Base-by-base conservation (phyloP, 2,888 invertebrate species). In the Prosapia bicincta region DNA sequence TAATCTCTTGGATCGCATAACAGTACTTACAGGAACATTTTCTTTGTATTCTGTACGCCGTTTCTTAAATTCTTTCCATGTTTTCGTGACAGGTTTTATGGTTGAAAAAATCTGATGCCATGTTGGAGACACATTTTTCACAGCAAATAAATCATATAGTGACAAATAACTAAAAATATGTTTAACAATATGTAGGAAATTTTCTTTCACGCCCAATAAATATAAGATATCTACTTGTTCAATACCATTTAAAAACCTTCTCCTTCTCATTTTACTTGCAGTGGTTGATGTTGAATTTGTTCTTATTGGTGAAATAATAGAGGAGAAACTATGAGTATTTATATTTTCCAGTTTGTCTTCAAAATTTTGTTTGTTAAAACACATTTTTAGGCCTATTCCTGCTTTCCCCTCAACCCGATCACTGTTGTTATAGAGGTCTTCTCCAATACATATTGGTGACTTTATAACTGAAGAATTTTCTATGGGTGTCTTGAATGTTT, bases 71-170 rank as follows among this genome's bases (percentile, higher is more conserved):
- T 20, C 20, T 9, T 20, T 54, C 54, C n/a, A 54, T 54, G 2
- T 54, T 13, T n/a, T 20, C 20, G n/a, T 1, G 20, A 0, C 3
- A 5, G 54, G 20, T 20, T 5, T 3, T 13, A 54, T 54, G n/a
- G 78, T 82, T 24, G 77, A 75, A 74, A 85, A 83, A 15, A 85
- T 82, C 68, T 83, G 82, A 66, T 82, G 80, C 86, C 86, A 86
- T 5, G 82, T 81, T 74, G 83, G 83, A 0, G 85, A 86, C 0
- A 86, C 86, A 83, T 84, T 83, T 30, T 83, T 84, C 25, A 84
- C 79, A 0, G 83, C 82, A 69, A 85, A 84, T 0, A 86, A 79
- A 80, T 86, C 86, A 77, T 83, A 83, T 0, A 84, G 82, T 1
- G 81, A 81, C 1, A 86, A 80, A 69, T 82, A 82, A 0, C 81